Conservation (phyloP, 2,888 invertebrate species). For the Agriopis marginaria region DNA sequence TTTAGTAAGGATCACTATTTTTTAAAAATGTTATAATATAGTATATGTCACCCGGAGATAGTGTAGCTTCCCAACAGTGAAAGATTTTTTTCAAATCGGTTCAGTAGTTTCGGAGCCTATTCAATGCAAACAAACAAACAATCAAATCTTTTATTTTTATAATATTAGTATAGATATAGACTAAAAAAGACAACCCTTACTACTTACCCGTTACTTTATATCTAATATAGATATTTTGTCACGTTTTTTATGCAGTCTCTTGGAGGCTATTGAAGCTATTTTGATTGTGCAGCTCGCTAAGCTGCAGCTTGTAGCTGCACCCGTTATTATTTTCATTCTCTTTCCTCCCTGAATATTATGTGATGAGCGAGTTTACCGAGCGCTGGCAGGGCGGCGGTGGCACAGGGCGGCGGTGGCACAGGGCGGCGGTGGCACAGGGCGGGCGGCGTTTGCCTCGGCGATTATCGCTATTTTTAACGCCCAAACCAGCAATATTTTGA, state of each 20-base stretch:
- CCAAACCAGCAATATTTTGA: constrained; percentile 51
- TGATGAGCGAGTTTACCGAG: constrained; percentile 36
- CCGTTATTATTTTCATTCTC: constrained; percentile 41
- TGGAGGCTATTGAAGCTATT: neutral
- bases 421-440: constrained; percentile 22
- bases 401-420: constrained; percentile 15
- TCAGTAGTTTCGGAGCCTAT: too few species aligned
- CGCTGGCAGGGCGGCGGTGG: constrained; percentile 1
- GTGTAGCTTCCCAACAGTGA: too few species aligned
- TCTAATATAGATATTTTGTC: neutral
- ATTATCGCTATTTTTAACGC: constrained; percentile 61
- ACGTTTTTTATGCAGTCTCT: neutral
- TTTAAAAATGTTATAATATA: too few species aligned
- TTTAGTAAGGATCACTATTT: too few species aligned
- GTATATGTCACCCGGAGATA: too few species aligned
- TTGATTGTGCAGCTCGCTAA: constrained; percentile 1
- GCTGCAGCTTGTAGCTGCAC: constrained; percentile 9
- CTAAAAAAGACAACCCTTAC: too few species aligned
- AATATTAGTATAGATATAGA: too few species aligned
- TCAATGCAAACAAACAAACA: too few species aligned
- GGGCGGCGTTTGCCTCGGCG: constrained; percentile 53
- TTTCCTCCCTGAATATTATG: constrained; percentile 41
- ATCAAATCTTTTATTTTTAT: too few species aligned
- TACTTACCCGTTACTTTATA: neutral
- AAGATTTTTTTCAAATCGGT: too few species aligned